Conservation (phyloP, 2,888 invertebrate species). For the Dichetophora obliterata region DNA sequence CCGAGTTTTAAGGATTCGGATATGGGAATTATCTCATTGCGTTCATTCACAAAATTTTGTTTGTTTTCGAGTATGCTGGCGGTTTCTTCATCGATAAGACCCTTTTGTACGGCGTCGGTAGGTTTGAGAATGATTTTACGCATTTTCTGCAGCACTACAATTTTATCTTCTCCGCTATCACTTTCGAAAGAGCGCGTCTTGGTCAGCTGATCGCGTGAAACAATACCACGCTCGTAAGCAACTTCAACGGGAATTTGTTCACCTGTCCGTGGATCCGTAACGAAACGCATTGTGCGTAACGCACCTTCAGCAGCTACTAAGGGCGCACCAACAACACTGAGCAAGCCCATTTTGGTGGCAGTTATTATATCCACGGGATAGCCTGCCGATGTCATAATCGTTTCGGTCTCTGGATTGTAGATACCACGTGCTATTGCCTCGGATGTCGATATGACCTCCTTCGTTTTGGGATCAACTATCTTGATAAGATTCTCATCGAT, state of each 20-base stretch:
- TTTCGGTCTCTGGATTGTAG: conserved; percentile 79
- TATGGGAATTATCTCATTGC: conserved; percentile 78
- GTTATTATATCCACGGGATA: conserved; percentile 78
- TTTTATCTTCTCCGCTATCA: conserved; percentile 76
- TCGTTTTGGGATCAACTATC: conserved; percentile 79
- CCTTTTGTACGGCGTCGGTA: conserved; percentile 82
- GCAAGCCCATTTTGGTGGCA: conserved; percentile 83
- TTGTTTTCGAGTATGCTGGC: conserved; percentile 78
- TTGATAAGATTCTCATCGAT: conserved; percentile 78
- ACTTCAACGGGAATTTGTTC: conserved; percentile 84
- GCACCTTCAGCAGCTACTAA: conserved; percentile 79
- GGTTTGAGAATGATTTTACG: conserved; percentile 82
- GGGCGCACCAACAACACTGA: conserved; percentile 82
- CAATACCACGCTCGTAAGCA: conserved; percentile 84
- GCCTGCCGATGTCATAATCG: conserved; percentile 77
- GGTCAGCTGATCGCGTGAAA: conserved; percentile 65
- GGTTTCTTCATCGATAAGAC: conserved; percentile 83
- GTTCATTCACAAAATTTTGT: conserved; percentile 73
- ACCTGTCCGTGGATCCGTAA: conserved; percentile 84
- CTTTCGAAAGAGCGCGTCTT: conserved; percentile 60
- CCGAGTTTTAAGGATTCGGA: conserved; percentile 81
- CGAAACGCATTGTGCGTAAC: conserved; percentile 78
- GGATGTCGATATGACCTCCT: conserved; percentile 76
- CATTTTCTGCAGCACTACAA: conserved; percentile 82
- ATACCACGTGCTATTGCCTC: conserved; percentile 85